A percentile compares a stretch with the other conserved stretches of the same genome.
These are phyloP conservation scores for Dicentrarchus labrax DNA, from an alignment of 2,113 vertebrate genomes.

Conservation along the genomic window DNA sequence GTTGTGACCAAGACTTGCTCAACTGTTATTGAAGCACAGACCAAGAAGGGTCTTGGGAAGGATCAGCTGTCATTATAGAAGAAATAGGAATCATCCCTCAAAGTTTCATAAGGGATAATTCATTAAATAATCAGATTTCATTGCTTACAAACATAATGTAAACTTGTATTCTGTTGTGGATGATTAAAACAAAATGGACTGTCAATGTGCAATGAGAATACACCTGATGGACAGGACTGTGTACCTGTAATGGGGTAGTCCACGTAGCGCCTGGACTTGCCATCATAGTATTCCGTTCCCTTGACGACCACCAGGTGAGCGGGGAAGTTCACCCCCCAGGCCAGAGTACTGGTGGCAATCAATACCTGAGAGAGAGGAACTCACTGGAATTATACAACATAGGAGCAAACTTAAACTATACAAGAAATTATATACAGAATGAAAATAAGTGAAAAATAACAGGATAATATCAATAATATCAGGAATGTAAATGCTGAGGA, in stretches of 20 bases:
- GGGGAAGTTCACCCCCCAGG: constrained; percentile 99
- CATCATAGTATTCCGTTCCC: constrained; percentile 97
- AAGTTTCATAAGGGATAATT: background rate
- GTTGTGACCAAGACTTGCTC: too few species aligned
- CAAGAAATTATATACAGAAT: background rate
- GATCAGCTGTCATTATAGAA: background rate
- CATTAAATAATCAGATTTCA: background rate
- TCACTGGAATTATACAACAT: background rate
- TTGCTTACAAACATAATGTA: background rate
- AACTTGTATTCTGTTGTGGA: background rate
- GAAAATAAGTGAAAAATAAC: background rate
- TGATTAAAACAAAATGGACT: background rate
- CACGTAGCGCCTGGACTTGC: constrained; percentile 96
- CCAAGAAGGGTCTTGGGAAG: too few species aligned
- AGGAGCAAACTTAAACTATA: background rate
- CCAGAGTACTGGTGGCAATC: constrained; percentile 97
- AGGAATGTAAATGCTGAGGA: background rate
- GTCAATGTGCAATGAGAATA: background rate
- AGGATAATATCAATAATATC: background rate
- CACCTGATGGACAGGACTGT: too few species aligned
- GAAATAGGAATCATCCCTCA: background rate
- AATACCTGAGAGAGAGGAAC: constrained; percentile 86
- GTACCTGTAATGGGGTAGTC: constrained; percentile 99
- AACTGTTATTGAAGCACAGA: too few species aligned
- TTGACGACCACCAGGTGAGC: constrained; percentile 99